Conservation (phyloP, 2,113 vertebrate genomes). For the Oncorhynchus kisutch region DNA sequence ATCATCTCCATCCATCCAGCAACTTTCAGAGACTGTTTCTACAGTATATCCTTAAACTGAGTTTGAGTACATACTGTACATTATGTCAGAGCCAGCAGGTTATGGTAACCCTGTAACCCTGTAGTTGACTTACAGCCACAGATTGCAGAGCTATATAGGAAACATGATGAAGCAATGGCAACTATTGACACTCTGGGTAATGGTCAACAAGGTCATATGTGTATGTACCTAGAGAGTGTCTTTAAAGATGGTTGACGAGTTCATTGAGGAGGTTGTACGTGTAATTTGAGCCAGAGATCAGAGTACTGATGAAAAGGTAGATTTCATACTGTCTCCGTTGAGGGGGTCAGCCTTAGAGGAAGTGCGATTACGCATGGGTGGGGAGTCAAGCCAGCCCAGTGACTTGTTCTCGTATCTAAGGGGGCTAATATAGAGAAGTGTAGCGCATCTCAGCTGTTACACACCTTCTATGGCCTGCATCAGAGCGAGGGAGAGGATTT, state of each 20-base stretch:
- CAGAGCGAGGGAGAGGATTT: slow-evolving; percentile 19
- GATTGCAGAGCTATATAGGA: background rate
- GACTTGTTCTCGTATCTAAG: too few relatives aligned
- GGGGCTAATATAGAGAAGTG: too few relatives aligned
- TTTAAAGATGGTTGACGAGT: slow-evolving; percentile 12
- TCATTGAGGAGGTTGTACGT: background rate
- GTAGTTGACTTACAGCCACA: slow-evolving; percentile 2
- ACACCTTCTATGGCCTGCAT: slow-evolving; percentile 16
- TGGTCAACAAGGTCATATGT: background rate
- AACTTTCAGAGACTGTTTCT: too few relatives aligned
- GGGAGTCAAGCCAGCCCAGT: background rate
- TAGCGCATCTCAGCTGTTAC: background rate
- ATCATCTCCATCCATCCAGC: too few relatives aligned
- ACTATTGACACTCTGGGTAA: background rate
- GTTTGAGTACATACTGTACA: too few relatives aligned
- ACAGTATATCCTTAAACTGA: too few relatives aligned
- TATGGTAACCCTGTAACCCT: background rate
- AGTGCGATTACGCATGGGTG: background rate
- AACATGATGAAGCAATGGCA: background rate
- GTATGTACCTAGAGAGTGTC: slow-evolving; percentile 13
- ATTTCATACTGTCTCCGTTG: background rate
- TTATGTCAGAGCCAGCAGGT: too few relatives aligned
- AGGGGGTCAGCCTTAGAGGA: background rate
- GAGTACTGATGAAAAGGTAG: background rate
- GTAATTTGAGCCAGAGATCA: background rate